Evolutionary conservation across 2,113 vertebrate species (phyloP).

Genomic region (Labrus mixtus): DNA sequence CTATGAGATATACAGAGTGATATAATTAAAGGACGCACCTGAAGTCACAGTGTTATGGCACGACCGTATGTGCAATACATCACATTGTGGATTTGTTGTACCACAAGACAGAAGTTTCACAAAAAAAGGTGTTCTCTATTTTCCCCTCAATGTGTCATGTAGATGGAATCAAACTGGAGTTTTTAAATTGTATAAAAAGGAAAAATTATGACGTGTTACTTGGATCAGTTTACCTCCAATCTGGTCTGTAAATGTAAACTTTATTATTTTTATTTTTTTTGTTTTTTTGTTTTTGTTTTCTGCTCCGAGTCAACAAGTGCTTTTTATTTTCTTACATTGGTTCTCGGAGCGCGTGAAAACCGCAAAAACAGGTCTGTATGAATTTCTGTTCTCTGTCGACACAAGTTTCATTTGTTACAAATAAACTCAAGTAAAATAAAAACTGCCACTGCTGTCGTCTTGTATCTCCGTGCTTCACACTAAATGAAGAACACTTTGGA

Average conservation of each 20-base stretch:
- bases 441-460: constrained; percentile 63
- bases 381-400: constrained; percentile 99
- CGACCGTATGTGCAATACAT: constrained; percentile 75
- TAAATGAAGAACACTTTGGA: too few species aligned
- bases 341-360: constrained; percentile 89
- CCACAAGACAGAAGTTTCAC: constrained; percentile 82
- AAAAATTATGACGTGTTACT: constrained; percentile 96
- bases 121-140: constrained; percentile 83
- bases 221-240: constrained; percentile 93
- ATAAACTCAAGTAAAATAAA: constrained; percentile 98
- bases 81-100: constrained; percentile 77
- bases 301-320: constrained; percentile 96
- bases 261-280: constrained; percentile 35
- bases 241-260: constrained; percentile 94
- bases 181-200: constrained; percentile 83
- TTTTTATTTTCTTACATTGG: constrained; percentile 99
- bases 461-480: not conserved
- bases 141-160: constrained; percentile 77
- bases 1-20: constrained; percentile 64
- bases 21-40: constrained; percentile 73
- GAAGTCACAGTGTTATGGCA: constrained; percentile 76
- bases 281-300: constrained; percentile 61
- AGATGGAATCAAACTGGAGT: constrained; percentile 84
- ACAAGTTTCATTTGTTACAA: constrained; percentile 99
- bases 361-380: constrained; percentile 94